Percentiles rank a stretch among this genome's conserved stretches.
These are phyloP conservation scores for Melieria omissa DNA, from an alignment of 2,888 invertebrate species.

Conservation along the genomic window DNA sequence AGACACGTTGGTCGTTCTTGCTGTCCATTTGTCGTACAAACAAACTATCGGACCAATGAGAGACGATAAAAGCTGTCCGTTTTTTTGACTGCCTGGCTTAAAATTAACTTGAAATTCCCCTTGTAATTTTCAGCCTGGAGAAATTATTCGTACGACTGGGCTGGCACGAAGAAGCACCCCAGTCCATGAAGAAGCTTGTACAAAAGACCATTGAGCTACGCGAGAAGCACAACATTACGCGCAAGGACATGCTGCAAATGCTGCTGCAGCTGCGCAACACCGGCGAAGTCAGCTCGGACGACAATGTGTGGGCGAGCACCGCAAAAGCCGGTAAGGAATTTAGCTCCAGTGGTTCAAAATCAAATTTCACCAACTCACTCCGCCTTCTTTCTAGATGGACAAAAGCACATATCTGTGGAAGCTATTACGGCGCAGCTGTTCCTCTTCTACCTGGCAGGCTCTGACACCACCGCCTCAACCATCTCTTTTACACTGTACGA, in stretches of 20 bases:
- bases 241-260: conserved; percentile 68
- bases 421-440: conserved; percentile 63
- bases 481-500: conserved; percentile 65
- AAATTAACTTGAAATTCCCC: not conserved
- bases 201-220: conserved; percentile 66
- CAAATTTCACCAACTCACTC: not conserved
- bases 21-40: too few relatives aligned
- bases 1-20: too few relatives aligned
- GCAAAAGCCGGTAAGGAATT: conserved; percentile 57
- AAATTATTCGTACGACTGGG: conserved; percentile 56
- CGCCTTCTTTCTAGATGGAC: conserved; percentile 36
- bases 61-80: too few relatives aligned
- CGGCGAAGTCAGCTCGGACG: conserved; percentile 60
- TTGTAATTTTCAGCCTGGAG: conserved; percentile 52
- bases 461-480: conserved; percentile 67
- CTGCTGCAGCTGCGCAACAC: conserved; percentile 67
- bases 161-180: conserved; percentile 50
- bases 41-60: too few relatives aligned
- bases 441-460: conserved; percentile 67
- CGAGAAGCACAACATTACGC: conserved; percentile 62
- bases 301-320: conserved; percentile 57
- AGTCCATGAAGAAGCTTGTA: conserved; percentile 65
- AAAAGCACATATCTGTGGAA: conserved; percentile 62
- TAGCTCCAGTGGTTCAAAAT: conserved; percentile 44
- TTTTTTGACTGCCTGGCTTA: too few relatives aligned